A percentile compares a stretch with the other conserved stretches of the same genome.
Conservation (phyloP, 1,140 invertebrate genomes). For the Calephelis nemesis region DNA sequence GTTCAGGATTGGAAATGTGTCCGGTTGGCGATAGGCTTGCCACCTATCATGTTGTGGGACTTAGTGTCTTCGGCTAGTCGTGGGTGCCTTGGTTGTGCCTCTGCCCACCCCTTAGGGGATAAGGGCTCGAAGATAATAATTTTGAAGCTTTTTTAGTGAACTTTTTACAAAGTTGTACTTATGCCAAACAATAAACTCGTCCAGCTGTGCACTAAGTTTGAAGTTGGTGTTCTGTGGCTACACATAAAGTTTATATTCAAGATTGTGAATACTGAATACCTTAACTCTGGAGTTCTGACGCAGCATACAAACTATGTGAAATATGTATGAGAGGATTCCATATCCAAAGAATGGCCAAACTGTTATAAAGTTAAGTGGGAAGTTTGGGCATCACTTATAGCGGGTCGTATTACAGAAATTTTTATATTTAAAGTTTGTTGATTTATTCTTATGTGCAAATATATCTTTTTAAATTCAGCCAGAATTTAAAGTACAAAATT, state of each 20-base stretch:
- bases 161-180: background rate
- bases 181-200: background rate
- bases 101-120: no score
- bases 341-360: slow-evolving; percentile 26
- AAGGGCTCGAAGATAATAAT: no score
- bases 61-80: no score
- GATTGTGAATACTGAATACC: slow-evolving; percentile 3
- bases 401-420: background rate
- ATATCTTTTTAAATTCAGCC: no score
- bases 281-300: background rate
- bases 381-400: background rate
- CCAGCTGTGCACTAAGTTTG: background rate
- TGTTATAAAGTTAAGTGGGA: slow-evolving; percentile 1
- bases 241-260: slow-evolving; percentile 9
- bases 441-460: no score
- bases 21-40: no score
- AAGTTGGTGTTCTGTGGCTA: background rate
- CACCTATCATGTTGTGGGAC: no score
- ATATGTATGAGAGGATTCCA: slow-evolving; percentile 11
- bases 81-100: no score
- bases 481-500: no score
- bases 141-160: no score
- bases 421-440: no score
- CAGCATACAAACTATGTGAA: slow-evolving; percentile 10
- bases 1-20: no score